A percentile compares a stretch with the other conserved stretches of the same genome.
These are phyloP conservation scores for Apodemia mormo DNA, from an alignment of 2,888 invertebrate genomes.

Conservation along the genomic window DNA sequence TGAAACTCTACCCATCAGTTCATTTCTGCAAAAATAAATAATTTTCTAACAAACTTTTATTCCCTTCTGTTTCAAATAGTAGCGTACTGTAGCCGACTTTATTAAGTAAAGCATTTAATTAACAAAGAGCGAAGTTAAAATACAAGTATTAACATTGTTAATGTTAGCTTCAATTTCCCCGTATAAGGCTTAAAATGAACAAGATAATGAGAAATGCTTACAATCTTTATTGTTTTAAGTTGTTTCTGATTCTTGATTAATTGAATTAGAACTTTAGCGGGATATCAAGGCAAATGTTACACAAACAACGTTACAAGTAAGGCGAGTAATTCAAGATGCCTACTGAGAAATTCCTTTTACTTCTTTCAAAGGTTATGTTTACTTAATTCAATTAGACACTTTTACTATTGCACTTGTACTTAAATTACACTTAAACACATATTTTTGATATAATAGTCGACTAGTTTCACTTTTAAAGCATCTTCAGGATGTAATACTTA, in stretches of 20 bases:
- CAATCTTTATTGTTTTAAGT: slow-evolving; percentile 8
- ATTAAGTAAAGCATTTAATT: background rate
- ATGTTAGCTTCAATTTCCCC: background rate
- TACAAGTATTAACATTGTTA: background rate
- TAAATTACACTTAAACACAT: too few relatives aligned
- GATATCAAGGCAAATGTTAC: background rate
- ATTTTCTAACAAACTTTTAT: too few relatives aligned
- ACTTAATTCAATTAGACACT: too few relatives aligned
- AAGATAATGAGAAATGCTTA: slow-evolving; percentile 5
- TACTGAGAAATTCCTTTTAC: too few relatives aligned
- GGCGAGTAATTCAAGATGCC: background rate
- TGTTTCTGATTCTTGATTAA: slow-evolving; percentile 3
- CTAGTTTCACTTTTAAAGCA: too few relatives aligned
- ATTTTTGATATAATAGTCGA: too few relatives aligned
- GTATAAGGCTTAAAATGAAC: slow-evolving; percentile 1
- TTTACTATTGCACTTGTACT: too few relatives aligned
- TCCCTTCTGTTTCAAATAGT: too few relatives aligned
- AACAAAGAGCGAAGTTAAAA: background rate
- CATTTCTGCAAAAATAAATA: too few relatives aligned
- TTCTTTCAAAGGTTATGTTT: too few relatives aligned
- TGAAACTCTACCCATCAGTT: too few relatives aligned
- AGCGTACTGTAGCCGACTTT: background rate
- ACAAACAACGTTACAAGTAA: background rate
- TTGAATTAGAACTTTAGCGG: slow-evolving; percentile 1
- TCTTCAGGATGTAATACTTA: too few relatives aligned